Evolutionary conservation across 2,113 vertebrate genomes (phyloP).

Genomic region (Oryzias celebensis): DNA sequence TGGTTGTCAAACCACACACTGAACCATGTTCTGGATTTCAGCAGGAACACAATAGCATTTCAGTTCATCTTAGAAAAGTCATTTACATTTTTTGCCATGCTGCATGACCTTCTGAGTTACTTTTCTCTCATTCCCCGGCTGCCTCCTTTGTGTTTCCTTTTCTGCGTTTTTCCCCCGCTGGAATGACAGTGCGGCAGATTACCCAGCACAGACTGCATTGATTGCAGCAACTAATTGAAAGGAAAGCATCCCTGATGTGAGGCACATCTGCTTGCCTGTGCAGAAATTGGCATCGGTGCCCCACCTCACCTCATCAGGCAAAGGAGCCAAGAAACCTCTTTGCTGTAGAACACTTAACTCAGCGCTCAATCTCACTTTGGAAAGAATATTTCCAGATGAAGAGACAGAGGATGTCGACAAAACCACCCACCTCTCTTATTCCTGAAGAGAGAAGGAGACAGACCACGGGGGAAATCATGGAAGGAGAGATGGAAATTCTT

Average conservation of each 20-base stretch:
- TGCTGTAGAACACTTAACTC: conserved; percentile 53
- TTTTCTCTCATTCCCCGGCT: conserved; percentile 15
- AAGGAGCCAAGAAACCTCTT: conserved; percentile 49
- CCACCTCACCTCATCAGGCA: conserved; percentile 63
- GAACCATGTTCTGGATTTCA: conserved; percentile 23
- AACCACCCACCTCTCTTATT: conserved; percentile 11
- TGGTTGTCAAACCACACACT: conserved; percentile 12
- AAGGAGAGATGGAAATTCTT: conserved; percentile 66
- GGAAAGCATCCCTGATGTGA: conserved; percentile 59
- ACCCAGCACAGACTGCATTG: conserved; percentile 69
- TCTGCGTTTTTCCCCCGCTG: conserved; percentile 23
- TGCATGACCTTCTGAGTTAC: conserved; percentile 12
- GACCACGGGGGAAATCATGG: conserved; percentile 71
- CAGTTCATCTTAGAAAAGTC: conserved; percentile 18
- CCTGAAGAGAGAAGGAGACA: conserved; percentile 24
- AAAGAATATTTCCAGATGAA: conserved; percentile 51
- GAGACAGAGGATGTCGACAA: conserved; percentile 28
- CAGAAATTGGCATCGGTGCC: conserved; percentile 57
- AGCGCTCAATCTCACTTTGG: conserved; percentile 59
- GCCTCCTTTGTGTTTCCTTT: conserved; percentile 34
- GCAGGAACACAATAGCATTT: conserved; percentile 8
- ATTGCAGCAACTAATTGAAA: conserved; percentile 74
- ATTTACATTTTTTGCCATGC: conserved; percentile 14
- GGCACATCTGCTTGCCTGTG: conserved; percentile 64
- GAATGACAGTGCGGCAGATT: conserved; percentile 55